Evolutionary conservation across 2,113 vertebrate genomes (phyloP), one percentile per base, ranked within the genome.

Genomic region (Felis chaus): DNA sequence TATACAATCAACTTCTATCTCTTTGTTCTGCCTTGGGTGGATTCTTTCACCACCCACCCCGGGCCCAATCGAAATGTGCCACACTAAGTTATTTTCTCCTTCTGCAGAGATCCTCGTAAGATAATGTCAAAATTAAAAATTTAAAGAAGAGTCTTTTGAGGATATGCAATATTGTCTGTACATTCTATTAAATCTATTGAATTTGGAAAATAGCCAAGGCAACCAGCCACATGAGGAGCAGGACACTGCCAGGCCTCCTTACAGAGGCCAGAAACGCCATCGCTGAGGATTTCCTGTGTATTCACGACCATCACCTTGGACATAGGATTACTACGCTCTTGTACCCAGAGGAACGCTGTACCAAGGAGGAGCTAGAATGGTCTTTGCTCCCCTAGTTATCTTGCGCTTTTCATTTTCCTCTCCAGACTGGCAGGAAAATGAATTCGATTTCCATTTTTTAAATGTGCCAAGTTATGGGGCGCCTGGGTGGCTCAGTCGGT

Each of bases 401-500:
- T 76, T 63, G 81, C 6, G 48, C n/a, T 19, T 86, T 82, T 91
- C 48, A 27, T 88, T 71, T 63, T 33, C 55, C 36, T 7, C 39
- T 9, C 9, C n/a, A 87, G 82, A 68, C 31, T 82, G n/a, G 63
- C 29, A 89, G 33, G 71, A 96, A 92, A 39, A 57, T 33, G 85
- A 57, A 69, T 85, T 91, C 53, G 50, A 45, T 53, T 94, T 92
- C 45, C 69, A 91, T 82, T 82, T 86, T 90, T 82, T 39, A 94
- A 94, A 82, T 76, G 41, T 65, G 66, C 18, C n/a, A 81, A 69
- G 3, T 82, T 21, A 23, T 41, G 41, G 41, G 41, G 41, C 41
- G 5, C 41, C 41, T 41, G 41, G 5, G 41, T 41, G 41, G 41
- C 41, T 41, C 41, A 41, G 41, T 41, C 5, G 5, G 41, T 41